Evolutionary conservation across 2,113 vertebrate species (phyloP).

Genomic region (Eidolon helvum): DNA sequence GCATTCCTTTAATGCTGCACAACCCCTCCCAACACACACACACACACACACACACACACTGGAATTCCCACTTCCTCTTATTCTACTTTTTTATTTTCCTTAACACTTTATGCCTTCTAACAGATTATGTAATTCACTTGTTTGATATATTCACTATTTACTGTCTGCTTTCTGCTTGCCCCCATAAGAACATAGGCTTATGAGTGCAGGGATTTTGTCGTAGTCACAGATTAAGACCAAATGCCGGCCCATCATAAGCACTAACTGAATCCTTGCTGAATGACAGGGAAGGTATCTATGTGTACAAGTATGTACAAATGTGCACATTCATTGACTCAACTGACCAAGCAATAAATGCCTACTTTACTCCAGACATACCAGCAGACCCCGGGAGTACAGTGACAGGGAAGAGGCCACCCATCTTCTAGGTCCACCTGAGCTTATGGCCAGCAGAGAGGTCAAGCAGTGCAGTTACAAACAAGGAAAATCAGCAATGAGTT

Average conservation of each 20-base stretch:
- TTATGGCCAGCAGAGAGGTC: neutral
- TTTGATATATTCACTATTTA: neutral
- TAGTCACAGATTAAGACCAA: neutral
- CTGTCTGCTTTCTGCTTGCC: too few relatives aligned
- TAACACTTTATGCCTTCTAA: neutral
- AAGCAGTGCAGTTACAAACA: neutral
- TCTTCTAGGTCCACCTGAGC: neutral
- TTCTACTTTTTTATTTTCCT: neutral
- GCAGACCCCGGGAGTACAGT: accelerated
- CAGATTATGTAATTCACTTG: neutral
- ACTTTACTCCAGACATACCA: neutral
- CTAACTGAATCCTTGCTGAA: neutral
- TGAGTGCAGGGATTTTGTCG: neutral
- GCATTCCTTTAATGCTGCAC: neutral
- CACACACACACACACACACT: accelerated
- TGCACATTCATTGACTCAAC: neutral
- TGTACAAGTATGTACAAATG: too few relatives aligned
- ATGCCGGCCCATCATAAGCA: neutral
- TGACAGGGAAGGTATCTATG: neutral
- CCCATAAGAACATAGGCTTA: neutral
- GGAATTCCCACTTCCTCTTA: neutral
- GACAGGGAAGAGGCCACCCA: neutral
- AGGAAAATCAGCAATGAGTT: too few relatives aligned
- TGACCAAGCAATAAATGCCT: neutral
- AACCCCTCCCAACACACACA: neutral